Conservation (phyloP, 2,113 vertebrate species). For the Plectropomus leopardus region DNA sequence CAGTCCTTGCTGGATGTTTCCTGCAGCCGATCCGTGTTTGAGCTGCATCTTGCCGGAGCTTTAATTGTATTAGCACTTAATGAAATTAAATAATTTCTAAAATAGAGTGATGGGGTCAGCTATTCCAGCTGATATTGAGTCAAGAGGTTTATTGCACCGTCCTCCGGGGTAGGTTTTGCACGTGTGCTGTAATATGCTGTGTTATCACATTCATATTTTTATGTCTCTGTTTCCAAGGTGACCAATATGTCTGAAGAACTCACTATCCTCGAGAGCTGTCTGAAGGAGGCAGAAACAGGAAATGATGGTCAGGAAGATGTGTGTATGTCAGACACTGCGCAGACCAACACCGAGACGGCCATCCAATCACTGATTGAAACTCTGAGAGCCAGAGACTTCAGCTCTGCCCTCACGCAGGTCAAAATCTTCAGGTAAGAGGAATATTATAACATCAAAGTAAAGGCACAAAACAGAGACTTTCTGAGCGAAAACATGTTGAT, state of each 20-base stretch:
- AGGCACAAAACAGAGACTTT: too few relatives aligned
- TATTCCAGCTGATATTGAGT: slow-evolving; percentile 54
- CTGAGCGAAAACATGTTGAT: not conserved
- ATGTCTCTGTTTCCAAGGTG: slow-evolving; percentile 83
- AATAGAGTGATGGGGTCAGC: slow-evolving; percentile 32
- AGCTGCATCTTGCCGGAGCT: slow-evolving; percentile 21
- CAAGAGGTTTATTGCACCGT: slow-evolving; percentile 14
- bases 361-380: slow-evolving; percentile 96
- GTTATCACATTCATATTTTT: not conserved
- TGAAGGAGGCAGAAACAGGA: slow-evolving; percentile 92
- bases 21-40: slow-evolving; percentile 4
- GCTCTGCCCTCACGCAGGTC: slow-evolving; percentile 93
- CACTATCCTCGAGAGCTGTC: slow-evolving; percentile 90
- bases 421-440: slow-evolving; percentile 92
- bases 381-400: slow-evolving; percentile 91
- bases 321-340: slow-evolving; percentile 90
- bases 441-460: not conserved
- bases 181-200: not conserved
- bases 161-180: slow-evolving; percentile 7
- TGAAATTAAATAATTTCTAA: slow-evolving; percentile 58
- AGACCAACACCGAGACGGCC: slow-evolving; percentile 92
- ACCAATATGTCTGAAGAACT: slow-evolving; percentile 99
- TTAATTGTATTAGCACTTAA: slow-evolving; percentile 71
- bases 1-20: slow-evolving; percentile 1
- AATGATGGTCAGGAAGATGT: slow-evolving; percentile 88